Base-by-base conservation (phyloP, 1,140 invertebrate species). In the Pseudomyrmex pallidus region DNA sequence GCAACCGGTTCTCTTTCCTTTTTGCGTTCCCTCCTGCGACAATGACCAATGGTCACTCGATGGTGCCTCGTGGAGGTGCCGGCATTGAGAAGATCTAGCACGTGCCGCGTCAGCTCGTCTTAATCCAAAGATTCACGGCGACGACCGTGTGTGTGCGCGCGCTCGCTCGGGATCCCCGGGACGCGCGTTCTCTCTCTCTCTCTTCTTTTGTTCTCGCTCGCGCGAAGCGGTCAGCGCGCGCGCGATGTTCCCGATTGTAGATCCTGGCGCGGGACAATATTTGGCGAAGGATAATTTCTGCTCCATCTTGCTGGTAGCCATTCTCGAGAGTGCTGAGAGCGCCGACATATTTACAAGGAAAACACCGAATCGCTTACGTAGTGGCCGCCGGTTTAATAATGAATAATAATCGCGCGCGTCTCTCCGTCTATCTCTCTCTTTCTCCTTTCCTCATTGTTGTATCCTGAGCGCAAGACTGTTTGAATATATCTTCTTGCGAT, bases 21-120 rank as follows among this genome's bases (percentile, higher is more conserved):
- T 90, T 88, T 87, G 84, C 82, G 86, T 80, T 85, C 87, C 83
- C 77, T 85, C 83, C 84, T 78, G 80, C 90, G 76, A 88, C 86
- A 89, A 87, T 91, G 90, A 91, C 90, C 90, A 90, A 85, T 90
- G 90, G 90, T 91, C 91, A 91, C 88, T 90, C 87, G 88, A 84
- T 25, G 25, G 86, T 85, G 35, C 83, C 77, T 85, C 83, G 77
- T 68, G 62, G 88, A 74, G 77, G 57, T 1, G n/a, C 74, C 4
- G 77, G 80, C 61, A 85, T 90, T 88, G 84, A 87, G 73, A 83
- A 90, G 90, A 90, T 90, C 88, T 84, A 86, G 89, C 85, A 89
- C 86, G 86, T 91, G 87, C 85, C 87, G 68, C 77, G 85, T 83
- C 82, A 83, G 82, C 83, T 87, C 85, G 80, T 90, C 88, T 91